Evolutionary conservation across 2,888 invertebrate species (phyloP).

Genomic region (Chironomus riparius): DNA sequence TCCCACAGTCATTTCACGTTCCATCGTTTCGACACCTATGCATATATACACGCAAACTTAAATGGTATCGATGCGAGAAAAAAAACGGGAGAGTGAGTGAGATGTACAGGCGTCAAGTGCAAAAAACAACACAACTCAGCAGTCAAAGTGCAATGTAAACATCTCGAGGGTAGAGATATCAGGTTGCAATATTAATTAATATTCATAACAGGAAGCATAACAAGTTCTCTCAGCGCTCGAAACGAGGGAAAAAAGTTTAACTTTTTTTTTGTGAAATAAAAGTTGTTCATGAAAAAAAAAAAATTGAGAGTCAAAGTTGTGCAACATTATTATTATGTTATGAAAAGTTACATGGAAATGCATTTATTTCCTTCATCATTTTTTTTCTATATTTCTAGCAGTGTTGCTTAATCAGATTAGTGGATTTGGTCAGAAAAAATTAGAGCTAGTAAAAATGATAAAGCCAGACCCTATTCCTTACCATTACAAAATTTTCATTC

Average conservation of each 20-base stretch:
- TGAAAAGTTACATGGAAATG: constrained; percentile 2
- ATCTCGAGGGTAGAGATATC: constrained; percentile 6
- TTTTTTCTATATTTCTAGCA: background rate
- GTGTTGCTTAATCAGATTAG: too few relatives aligned
- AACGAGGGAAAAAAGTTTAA: background rate
- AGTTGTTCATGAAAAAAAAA: background rate
- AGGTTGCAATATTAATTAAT: constrained; percentile 12
- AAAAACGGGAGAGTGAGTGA: background rate
- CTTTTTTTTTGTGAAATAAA: background rate
- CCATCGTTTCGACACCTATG: background rate
- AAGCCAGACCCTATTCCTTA: too few relatives aligned
- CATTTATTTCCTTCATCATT: background rate
- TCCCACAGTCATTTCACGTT: background rate
- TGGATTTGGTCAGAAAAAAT: too few relatives aligned
- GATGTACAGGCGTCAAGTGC: background rate
- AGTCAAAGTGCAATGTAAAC: background rate
- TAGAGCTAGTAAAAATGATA: too few relatives aligned
- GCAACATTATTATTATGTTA: background rate
- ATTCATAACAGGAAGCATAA: constrained; percentile 1
- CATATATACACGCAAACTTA: background rate
- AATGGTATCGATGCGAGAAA: background rate
- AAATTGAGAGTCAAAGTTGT: background rate
- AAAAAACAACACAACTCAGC: background rate
- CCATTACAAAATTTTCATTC: too few relatives aligned
- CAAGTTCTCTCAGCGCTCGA: background rate